phyloP scores from a whole-genome alignment of 2,888 invertebrate species.

The Pristionchus fissidentatus region DNA sequence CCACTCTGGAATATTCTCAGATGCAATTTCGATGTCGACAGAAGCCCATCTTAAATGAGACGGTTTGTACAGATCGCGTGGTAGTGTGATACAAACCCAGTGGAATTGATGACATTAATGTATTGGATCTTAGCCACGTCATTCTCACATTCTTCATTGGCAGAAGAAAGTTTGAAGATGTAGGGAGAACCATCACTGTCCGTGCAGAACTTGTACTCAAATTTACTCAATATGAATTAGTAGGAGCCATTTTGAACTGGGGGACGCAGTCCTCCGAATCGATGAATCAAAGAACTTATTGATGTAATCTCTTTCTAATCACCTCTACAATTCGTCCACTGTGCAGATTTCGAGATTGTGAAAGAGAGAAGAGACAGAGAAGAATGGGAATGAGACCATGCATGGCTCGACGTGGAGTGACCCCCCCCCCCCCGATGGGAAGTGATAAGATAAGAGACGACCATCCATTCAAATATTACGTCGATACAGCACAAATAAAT shows the following conservation, averaged over 20 bases:
- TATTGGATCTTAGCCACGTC: conserved; percentile 28
- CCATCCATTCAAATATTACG: neutral
- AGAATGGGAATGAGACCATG: neutral
- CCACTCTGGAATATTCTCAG: conserved; percentile 19
- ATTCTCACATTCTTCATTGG: neutral
- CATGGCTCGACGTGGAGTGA: conserved; percentile 27
- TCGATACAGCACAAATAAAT: neutral
- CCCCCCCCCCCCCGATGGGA: neutral
- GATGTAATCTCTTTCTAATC: too few species aligned
- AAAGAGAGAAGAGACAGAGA: neutral
- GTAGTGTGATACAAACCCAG: neutral
- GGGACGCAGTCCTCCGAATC: neutral
- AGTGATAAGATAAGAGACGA: conserved; percentile 39
- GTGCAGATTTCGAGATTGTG: neutral
- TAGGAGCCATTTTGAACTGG: neutral
- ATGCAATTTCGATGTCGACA: conserved; percentile 31
- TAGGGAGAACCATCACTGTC: neutral
- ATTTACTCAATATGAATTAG: neutral
- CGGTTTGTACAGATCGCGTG: neutral
- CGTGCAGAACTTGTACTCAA: conserved; percentile 20
- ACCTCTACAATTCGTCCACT: neutral
- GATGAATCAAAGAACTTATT: neutral
- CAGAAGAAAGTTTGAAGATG: conserved; percentile 14
- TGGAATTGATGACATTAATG: conserved; percentile 22
- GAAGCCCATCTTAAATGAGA: conserved; percentile 10